Percentiles rank a stretch among this genome's conserved stretches.
Conservation (phyloP, 2,888 invertebrate species). For the Heliconius charithonia region DNA sequence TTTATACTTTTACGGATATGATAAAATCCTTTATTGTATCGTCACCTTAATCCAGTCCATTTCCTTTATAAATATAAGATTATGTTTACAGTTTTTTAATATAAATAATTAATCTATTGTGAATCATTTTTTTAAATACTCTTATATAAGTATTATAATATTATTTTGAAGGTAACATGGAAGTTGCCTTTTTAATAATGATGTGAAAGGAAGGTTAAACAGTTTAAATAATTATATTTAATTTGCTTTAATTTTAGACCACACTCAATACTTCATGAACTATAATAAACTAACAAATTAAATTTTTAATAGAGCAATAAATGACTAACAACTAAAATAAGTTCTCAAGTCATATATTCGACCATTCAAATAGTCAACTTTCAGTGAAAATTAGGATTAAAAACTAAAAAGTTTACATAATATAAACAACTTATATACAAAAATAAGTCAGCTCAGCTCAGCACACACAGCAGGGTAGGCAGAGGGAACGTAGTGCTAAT, state of each 20-base stretch:
- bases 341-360: neutral
- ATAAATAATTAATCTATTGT: too few relatives aligned
- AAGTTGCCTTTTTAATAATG: conserved; percentile 38
- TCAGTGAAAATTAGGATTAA: neutral
- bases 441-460: neutral
- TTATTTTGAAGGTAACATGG: conserved; percentile 11
- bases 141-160: neutral
- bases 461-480: too few relatives aligned
- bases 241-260: conserved; percentile 37
- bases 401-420: neutral
- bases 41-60: too few relatives aligned
- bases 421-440: neutral
- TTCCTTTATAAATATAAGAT: too few relatives aligned
- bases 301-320: neutral
- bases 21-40: too few relatives aligned
- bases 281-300: neutral
- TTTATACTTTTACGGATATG: too few relatives aligned
- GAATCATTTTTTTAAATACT: neutral
- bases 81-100: too few relatives aligned
- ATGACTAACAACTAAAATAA: neutral
- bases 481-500: too few relatives aligned
- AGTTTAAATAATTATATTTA: conserved; percentile 42
- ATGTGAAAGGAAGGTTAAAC: conserved; percentile 61
- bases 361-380: neutral
- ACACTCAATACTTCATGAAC: conserved; percentile 14